Evolutionary conservation across 2,888 invertebrate genomes (phyloP), one percentile per base, ranked within the genome.

Genomic region (Linnaemya tessellans): DNA sequence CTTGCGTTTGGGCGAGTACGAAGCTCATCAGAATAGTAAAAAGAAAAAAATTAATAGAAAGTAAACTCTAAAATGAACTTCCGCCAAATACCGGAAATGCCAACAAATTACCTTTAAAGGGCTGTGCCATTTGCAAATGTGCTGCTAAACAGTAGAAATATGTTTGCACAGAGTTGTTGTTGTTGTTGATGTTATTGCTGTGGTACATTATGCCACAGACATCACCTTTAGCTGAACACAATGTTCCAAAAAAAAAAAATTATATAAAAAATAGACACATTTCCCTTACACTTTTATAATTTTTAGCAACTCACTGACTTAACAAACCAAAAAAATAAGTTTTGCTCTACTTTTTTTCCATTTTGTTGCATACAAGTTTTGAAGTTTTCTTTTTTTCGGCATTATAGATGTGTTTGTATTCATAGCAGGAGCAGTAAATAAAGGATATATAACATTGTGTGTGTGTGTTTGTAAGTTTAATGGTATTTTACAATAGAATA

Each of bases 41-140:
- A 64, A 18, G 13, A 18, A 10, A 58, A 51, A n/a, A 54, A 3
- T 9, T 7, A 43, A 43, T 20, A 70, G 15, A 77, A 75, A n/a
- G 20, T 65, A 65, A 70, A 77, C 38, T 49, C 49, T 25, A 78
- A 71, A 85, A 79, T 75, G 43, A 85, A 85, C 82, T 85, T 85
- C 85, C 85, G 85, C 82, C 85, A 80, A 85, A 82, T 82, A 80
- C 51, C 79, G 85, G 79, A 85, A 85, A 82, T 82, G 75, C 79
- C 85, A 85, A 85, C 85, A 82, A 85, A 82, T 85, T 85, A 82
- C 85, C 75, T 65, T 85, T 82, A 85, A 85, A 85, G 85, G 82
- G 82, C 82, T 85, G 30, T 30, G 85, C 80, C 85, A 70, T 71
- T 80, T 75, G 85, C 82, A 85, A 85, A 85, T 85, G 74, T 85